Percentiles rank a stretch among this genome's conserved stretches.
These are phyloP conservation scores for Orthonychiurus folsomi DNA, from an alignment of 2,888 invertebrate species.

Conservation along the genomic window DNA sequence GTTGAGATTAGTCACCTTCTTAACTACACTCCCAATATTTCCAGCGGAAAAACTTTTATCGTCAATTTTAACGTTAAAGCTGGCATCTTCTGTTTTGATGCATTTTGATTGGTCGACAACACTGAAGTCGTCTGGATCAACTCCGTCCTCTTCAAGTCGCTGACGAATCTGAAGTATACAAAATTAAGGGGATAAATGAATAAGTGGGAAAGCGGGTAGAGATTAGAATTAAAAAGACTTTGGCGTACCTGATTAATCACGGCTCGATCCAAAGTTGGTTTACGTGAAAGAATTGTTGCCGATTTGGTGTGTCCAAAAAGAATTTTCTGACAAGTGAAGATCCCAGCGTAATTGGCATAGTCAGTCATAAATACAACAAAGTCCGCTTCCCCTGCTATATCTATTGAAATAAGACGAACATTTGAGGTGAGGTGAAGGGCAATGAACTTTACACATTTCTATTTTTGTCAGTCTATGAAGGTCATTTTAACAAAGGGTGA, in stretches of 20 bases:
- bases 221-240: background rate
- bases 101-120: constrained; percentile 64
- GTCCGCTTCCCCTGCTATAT: constrained; percentile 62
- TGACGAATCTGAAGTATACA: constrained; percentile 52
- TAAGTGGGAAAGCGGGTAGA: background rate
- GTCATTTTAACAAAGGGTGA: too few species aligned
- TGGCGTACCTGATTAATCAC: constrained; percentile 58
- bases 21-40: constrained; percentile 60
- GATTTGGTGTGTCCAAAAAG: constrained; percentile 66
- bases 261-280: constrained; percentile 60
- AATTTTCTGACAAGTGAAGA: constrained; percentile 70
- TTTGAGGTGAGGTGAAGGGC: too few species aligned
- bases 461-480: too few species aligned
- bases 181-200: background rate
- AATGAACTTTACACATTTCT: too few species aligned
- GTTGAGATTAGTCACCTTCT: constrained; percentile 45
- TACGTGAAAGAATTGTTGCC: constrained; percentile 69
- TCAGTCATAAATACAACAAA: constrained; percentile 68
- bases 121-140: constrained; percentile 68
- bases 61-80: constrained; percentile 58
- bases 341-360: constrained; percentile 62
- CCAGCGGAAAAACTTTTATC: constrained; percentile 66
- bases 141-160: constrained; percentile 55
- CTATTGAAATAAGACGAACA: too few species aligned
- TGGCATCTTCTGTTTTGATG: constrained; percentile 49